phyloP scores from a whole-genome alignment of 2,797 vertebrate species.

The Alosa sapidissima region DNA sequence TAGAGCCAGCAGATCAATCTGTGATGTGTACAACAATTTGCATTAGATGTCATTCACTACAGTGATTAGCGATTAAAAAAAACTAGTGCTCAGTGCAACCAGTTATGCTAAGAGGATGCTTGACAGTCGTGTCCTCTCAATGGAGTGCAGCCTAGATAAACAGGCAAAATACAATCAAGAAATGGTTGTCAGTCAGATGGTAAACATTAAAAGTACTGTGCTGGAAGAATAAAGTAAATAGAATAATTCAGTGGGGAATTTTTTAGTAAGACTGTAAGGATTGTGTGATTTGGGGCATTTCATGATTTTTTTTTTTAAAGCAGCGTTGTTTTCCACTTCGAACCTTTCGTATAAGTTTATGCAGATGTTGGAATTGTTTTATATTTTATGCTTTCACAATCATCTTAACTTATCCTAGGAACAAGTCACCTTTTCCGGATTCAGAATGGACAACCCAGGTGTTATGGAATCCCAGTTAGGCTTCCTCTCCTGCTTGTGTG shows the following conservation, averaged over 20 bases:
- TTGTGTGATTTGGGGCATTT: no score
- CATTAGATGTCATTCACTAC: not conserved
- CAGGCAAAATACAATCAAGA: not conserved
- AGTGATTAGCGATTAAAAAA: not conserved
- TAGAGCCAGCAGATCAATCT: not conserved
- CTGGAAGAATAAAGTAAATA: not conserved
- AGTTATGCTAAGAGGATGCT: not conserved
- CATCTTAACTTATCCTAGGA: not conserved
- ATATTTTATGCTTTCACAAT: not conserved
- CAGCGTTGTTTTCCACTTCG: not conserved
- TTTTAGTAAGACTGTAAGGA: no score
- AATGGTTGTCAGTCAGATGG: not conserved
- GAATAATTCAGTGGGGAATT: no score
- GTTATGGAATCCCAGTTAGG: not conserved
- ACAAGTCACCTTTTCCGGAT: not conserved
- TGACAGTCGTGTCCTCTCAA: not conserved
- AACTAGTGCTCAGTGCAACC: not conserved
- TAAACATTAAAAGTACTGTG: not conserved
- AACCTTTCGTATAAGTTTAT: not conserved
- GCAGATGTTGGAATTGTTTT: not conserved
- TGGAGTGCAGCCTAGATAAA: not conserved
- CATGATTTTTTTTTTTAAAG: no score
- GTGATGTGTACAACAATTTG: conserved; percentile 3
- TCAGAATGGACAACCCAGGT: not conserved
- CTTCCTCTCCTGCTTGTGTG: not conserved